Evolutionary conservation across 2,888 invertebrate genomes (phyloP).

Genomic region (Macrosiphum euphorbiae): DNA sequence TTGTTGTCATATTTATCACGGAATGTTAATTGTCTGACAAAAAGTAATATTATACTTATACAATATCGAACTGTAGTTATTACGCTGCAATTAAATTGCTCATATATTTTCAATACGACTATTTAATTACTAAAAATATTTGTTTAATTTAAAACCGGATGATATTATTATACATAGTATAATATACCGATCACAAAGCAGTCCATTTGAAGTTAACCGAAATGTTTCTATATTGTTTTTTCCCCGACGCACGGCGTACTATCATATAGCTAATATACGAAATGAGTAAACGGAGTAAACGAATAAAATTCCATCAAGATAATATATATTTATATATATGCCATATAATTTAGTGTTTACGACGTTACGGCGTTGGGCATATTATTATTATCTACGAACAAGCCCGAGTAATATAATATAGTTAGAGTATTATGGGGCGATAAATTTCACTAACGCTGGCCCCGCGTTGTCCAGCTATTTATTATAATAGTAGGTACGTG

Average conservation of each 20-base stretch:
- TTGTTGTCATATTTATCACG: too few species aligned
- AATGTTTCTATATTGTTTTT: background rate
- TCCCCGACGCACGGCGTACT: background rate
- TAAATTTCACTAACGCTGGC: conserved; percentile 2
- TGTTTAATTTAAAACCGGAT: background rate
- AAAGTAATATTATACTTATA: background rate
- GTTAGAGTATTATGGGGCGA: background rate
- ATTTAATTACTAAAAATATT: background rate
- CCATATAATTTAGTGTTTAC: background rate
- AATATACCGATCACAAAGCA: background rate
- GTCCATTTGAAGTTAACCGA: background rate
- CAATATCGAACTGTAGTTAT: background rate
- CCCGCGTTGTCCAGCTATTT: background rate
- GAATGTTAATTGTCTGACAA: background rate
- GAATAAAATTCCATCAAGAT: background rate
- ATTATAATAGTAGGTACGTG: background rate
- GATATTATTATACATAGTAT: background rate
- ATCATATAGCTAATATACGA: too few species aligned
- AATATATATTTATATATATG: background rate
- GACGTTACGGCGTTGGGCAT: background rate
- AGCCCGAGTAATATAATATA: background rate
- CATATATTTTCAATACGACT: background rate
- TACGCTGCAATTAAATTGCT: background rate
- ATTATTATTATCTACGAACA: conserved; percentile 20
- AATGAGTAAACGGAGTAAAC: background rate